Percentiles rank a stretch among this genome's conserved stretches.
Conservation (phyloP, 2,888 invertebrate genomes). For the Clistopyga incitator region DNA sequence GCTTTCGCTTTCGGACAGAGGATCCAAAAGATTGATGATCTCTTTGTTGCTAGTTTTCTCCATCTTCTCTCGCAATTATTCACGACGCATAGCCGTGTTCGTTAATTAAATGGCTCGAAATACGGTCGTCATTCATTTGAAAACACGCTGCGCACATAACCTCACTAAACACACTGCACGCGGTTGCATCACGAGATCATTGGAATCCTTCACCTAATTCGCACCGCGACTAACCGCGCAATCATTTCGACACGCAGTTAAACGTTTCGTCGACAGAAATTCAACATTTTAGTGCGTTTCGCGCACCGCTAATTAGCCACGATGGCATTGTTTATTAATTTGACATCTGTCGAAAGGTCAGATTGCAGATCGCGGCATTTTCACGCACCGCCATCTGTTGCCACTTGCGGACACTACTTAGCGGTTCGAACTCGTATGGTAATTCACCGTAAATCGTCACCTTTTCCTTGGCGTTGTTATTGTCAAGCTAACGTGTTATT, state of each 20-base stretch:
- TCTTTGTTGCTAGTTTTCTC: constrained; percentile 85
- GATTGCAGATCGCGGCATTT: neutral
- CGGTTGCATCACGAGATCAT: neutral
- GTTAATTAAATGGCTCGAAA: constrained; percentile 8
- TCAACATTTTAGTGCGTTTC: constrained; percentile 3
- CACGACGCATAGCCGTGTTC: constrained; percentile 18
- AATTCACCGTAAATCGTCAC: neutral
- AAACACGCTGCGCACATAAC: constrained; percentile 36
- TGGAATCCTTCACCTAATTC: neutral
- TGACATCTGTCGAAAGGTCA: constrained; percentile 36
- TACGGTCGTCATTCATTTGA: constrained; percentile 18
- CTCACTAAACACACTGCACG: neutral
- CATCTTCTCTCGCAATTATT: constrained; percentile 72
- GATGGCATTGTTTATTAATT: constrained; percentile 29
- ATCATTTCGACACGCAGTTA: neutral
- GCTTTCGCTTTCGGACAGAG: constrained; percentile 87
- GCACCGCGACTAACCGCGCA: neutral
- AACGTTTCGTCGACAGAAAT: neutral
- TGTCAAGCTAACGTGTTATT: too few relatives aligned
- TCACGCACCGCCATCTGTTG: constrained; percentile 17
- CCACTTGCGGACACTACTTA: neutral
- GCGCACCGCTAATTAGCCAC: neutral
- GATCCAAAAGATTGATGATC: constrained; percentile 87
- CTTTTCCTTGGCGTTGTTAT: too few relatives aligned
- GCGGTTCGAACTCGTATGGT: neutral